Percentiles rank a stretch among this genome's conserved stretches.
Evolutionary conservation across 2,888 invertebrate genomes (phyloP).

Genomic region (Hyalella azteca): DNA sequence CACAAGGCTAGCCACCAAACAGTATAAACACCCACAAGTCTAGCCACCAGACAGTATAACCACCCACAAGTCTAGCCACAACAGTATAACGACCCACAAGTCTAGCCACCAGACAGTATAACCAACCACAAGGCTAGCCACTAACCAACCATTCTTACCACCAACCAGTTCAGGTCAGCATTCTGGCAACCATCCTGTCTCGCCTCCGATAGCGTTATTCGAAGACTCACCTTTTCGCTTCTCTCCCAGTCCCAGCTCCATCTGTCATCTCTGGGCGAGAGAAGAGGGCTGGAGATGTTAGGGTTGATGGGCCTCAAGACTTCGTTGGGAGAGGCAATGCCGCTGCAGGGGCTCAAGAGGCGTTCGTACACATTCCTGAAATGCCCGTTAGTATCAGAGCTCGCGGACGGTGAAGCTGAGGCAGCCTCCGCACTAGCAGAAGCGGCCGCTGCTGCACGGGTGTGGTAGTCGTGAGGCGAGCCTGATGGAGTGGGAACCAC

Average conservation of each 20-base stretch:
- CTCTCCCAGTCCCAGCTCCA: slow-evolving; percentile 56
- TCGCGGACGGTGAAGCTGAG: slow-evolving; percentile 47
- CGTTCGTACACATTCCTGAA: slow-evolving; percentile 53
- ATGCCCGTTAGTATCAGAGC: slow-evolving; percentile 45
- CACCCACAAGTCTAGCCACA: too few relatives aligned
- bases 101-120: too few relatives aligned
- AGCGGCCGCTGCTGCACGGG: slow-evolving; percentile 49
- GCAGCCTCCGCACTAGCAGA: slow-evolving; percentile 49
- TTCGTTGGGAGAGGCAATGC: slow-evolving; percentile 53
- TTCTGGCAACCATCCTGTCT: too few relatives aligned
- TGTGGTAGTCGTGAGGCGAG: slow-evolving; percentile 48
- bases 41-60: too few relatives aligned
- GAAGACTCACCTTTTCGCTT: slow-evolving; percentile 53
- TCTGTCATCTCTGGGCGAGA: slow-evolving; percentile 56
- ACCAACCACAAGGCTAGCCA: too few relatives aligned
- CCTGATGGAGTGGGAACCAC: slow-evolving; percentile 52
- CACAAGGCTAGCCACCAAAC: too few relatives aligned
- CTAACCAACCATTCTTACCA: too few relatives aligned
- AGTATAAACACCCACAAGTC: too few relatives aligned
- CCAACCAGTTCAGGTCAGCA: too few relatives aligned
- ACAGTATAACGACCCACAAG: too few relatives aligned
- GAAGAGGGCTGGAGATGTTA: slow-evolving; percentile 56
- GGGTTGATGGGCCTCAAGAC: slow-evolving; percentile 57
- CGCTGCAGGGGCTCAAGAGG: slow-evolving; percentile 52
- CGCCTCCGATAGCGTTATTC: too few relatives aligned